Percentiles rank a stretch among this genome's conserved stretches.
phyloP scores from a whole-genome alignment of 2,113 vertebrate species.

The Ariopsis seemanni region DNA sequence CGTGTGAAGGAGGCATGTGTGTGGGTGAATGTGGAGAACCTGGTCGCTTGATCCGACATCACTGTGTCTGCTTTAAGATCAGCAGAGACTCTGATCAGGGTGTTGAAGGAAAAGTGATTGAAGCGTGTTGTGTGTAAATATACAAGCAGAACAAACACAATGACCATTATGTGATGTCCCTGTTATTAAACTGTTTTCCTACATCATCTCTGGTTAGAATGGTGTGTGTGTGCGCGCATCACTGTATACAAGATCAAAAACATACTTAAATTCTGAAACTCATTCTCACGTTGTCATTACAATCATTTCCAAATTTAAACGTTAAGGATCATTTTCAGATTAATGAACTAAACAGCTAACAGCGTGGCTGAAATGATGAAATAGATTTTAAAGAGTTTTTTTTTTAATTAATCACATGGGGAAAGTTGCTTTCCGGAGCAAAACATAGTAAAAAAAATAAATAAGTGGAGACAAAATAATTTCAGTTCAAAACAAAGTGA shows the following conservation, averaged over 20 bases:
- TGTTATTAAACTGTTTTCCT: constrained; percentile 43
- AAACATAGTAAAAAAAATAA: background rate
- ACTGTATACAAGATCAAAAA: no score
- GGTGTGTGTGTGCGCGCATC: background rate
- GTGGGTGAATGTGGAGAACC: background rate
- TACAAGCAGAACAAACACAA: background rate
- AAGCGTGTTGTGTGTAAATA: background rate
- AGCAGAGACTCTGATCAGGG: background rate
- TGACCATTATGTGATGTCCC: background rate
- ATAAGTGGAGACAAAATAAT: background rate
- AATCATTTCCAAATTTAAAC: background rate
- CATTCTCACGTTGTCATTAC: background rate
- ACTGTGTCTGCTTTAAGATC: background rate
- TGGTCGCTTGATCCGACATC: background rate
- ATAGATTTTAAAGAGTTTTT: background rate
- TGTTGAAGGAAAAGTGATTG: background rate
- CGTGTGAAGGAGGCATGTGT: background rate
- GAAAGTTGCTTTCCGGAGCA: background rate
- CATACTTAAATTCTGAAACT: background rate
- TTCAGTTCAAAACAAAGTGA: background rate
- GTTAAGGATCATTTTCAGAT: background rate
- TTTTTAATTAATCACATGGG: background rate
- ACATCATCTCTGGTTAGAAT: background rate
- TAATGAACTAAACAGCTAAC: background rate
- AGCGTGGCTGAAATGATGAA: background rate